Evolutionary conservation across 2,888 invertebrate species (phyloP).

Genomic region (Autographa gamma): DNA sequence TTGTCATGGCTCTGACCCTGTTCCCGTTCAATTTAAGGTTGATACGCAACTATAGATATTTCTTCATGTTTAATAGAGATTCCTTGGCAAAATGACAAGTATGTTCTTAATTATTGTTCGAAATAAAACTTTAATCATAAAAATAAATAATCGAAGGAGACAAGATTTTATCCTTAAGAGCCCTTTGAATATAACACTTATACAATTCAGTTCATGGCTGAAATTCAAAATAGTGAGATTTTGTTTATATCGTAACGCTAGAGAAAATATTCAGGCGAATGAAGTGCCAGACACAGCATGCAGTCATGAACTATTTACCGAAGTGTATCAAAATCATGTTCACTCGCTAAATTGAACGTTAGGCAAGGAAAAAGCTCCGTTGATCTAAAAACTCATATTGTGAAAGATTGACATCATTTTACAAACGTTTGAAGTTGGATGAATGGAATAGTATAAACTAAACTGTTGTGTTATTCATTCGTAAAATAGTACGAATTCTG

Average conservation of each 20-base stretch:
- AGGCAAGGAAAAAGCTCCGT: slow-evolving; percentile 9
- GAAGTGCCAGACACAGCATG: slow-evolving; percentile 52
- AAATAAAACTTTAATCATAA: too few relatives aligned
- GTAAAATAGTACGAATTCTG: slow-evolving; percentile 51
- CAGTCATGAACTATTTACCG: slow-evolving; percentile 33
- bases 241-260: slow-evolving; percentile 53
- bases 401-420: slow-evolving; percentile 20
- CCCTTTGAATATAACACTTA: not conserved
- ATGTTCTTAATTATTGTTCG: too few relatives aligned
- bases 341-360: slow-evolving; percentile 10
- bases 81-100: too few relatives aligned
- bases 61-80: not conserved
- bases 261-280: slow-evolving; percentile 50
- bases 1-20: slow-evolving; percentile 10
- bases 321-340: slow-evolving; percentile 43
- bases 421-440: slow-evolving; percentile 31
- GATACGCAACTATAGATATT: slow-evolving; percentile 16
- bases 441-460: slow-evolving; percentile 48
- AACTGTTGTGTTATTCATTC: slow-evolving; percentile 48
- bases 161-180: not conserved
- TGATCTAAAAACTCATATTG: slow-evolving; percentile 20
- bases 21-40: slow-evolving; percentile 1
- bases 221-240: slow-evolving; percentile 34
- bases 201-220: slow-evolving; percentile 32
- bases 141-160: not conserved